Conservation (phyloP, 2,888 invertebrate genomes). For the Lochmaea crataegi region DNA sequence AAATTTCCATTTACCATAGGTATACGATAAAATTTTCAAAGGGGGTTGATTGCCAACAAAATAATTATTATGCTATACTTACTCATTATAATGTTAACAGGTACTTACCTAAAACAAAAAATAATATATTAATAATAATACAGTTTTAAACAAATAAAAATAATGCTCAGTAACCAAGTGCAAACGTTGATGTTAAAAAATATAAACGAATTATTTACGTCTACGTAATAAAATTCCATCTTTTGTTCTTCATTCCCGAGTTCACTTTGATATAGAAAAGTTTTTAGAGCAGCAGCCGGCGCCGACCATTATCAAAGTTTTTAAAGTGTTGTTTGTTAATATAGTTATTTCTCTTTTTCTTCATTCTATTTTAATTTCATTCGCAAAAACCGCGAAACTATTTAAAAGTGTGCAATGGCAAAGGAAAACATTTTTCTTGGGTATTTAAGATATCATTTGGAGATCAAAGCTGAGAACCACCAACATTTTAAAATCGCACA, state of each 20-base stretch:
- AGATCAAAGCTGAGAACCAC: constrained; percentile 35
- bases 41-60: too few relatives aligned
- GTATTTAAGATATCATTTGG: constrained; percentile 37
- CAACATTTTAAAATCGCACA: constrained; percentile 30
- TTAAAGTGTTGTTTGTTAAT: constrained; percentile 33
- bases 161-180: too few relatives aligned
- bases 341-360: constrained; percentile 16
- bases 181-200: too few relatives aligned
- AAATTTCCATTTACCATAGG: too few relatives aligned
- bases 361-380: constrained; percentile 15
- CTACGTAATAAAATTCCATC: constrained; percentile 4
- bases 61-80: too few relatives aligned
- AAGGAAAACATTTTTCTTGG: constrained; percentile 37
- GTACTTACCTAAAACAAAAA: constrained; percentile 12
- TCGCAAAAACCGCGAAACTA: constrained; percentile 30
- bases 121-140: background rate
- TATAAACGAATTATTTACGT: background rate
- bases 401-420: constrained; percentile 26
- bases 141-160: background rate
- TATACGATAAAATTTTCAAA: too few relatives aligned
- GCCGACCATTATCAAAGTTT: constrained; percentile 23
- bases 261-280: constrained; percentile 15
- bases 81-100: background rate
- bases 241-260: background rate
- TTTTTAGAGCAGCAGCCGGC: background rate